Conservation (phyloP, 2,888 invertebrate species). For the Macrosoma leucophasiata region DNA sequence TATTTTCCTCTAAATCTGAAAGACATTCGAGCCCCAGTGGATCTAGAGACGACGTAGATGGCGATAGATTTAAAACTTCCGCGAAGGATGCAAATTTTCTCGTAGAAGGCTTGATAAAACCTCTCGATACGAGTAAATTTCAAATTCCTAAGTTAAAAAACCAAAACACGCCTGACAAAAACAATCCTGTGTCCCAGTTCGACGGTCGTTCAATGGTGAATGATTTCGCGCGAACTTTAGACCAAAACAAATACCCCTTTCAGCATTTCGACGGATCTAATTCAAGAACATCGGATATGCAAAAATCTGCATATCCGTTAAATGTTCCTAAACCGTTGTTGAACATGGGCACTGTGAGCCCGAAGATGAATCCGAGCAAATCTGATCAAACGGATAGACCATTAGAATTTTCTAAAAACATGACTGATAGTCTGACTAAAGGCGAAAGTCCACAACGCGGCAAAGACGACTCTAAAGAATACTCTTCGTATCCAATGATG, state of each 20-base stretch:
- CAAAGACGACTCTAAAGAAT: slow-evolving; percentile 60
- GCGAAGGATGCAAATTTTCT: slow-evolving; percentile 78
- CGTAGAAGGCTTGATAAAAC: slow-evolving; percentile 86
- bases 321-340: slow-evolving; percentile 65
- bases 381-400: slow-evolving; percentile 50
- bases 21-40: slow-evolving; percentile 81
- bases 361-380: slow-evolving; percentile 53
- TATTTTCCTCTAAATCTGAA: slow-evolving; percentile 78
- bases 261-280: slow-evolving; percentile 58
- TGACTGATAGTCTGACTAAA: slow-evolving; percentile 57
- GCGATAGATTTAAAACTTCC: slow-evolving; percentile 77
- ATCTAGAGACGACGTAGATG: slow-evolving; percentile 78
- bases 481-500: slow-evolving; percentile 53
- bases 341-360: slow-evolving; percentile 62
- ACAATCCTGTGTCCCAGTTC: slow-evolving; percentile 55
- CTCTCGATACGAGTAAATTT: slow-evolving; percentile 86
- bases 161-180: slow-evolving; percentile 66
- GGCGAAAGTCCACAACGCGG: slow-evolving; percentile 51
- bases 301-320: slow-evolving; percentile 62
- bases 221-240: slow-evolving; percentile 59
- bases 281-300: slow-evolving; percentile 50
- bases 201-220: slow-evolving; percentile 63
- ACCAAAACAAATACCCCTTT: slow-evolving; percentile 64
- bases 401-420: slow-evolving; percentile 53
- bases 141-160: slow-evolving; percentile 88